Conservation (phyloP, 2,797 vertebrate genomes). For the Coracias cyanogaster region DNA sequence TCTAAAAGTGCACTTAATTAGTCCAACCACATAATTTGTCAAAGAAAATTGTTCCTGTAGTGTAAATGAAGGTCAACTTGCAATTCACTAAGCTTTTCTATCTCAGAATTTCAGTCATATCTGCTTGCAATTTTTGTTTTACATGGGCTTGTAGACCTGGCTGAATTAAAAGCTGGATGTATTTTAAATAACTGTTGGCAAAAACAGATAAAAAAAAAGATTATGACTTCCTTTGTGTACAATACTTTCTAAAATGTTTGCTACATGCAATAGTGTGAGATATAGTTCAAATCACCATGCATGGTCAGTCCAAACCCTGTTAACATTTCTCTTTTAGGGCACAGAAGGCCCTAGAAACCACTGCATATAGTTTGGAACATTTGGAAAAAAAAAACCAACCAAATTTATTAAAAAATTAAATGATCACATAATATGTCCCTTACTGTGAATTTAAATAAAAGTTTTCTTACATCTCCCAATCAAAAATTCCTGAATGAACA, state of each 20-base stretch:
- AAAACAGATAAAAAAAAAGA: neutral
- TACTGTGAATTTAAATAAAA: neutral
- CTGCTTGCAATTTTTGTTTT: neutral
- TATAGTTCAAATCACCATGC: neutral
- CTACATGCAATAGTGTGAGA: neutral
- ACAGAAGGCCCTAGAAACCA: neutral
- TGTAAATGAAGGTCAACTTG: neutral
- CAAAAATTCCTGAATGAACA: neutral
- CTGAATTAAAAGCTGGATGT: neutral
- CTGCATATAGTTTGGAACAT: neutral
- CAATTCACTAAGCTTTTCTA: neutral
- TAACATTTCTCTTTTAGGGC: neutral
- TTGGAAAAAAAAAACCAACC: neutral
- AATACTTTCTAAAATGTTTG: neutral
- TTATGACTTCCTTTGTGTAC: neutral
- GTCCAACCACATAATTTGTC: neutral
- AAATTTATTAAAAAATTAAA: neutral
- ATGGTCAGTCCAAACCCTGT: neutral
- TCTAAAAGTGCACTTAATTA: neutral
- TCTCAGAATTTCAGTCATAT: neutral
- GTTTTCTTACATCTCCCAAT: neutral
- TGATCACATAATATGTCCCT: rapidly evolving
- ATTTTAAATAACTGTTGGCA: neutral
- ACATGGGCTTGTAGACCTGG: neutral
- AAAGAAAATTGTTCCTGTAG: neutral